Base-by-base conservation (phyloP, 1,140 invertebrate species). In the Scaptomyza graminum region DNA sequence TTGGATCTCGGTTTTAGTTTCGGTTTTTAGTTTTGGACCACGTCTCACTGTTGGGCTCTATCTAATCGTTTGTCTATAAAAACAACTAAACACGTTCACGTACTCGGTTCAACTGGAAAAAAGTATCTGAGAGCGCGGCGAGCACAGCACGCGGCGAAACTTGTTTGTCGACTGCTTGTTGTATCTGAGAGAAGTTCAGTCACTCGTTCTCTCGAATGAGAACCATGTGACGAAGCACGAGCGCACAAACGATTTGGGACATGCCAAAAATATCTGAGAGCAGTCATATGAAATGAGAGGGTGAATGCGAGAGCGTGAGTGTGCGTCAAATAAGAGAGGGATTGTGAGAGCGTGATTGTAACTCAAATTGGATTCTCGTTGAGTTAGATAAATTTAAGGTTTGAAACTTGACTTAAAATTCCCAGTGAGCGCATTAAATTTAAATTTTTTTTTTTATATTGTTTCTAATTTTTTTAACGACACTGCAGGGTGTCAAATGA, bases 291-390 rank as follows among this genome's bases (percentile, higher is more conserved):
- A 22, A 22, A 46, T 79, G 4, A 22, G 18, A 22, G 18, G 4
- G 34, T 13, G 39, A 34, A 2, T 12, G 15, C 22, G 22, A 31
- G 31, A 46, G 56, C 12, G 9, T 66, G 62, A 72, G 57, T 60
- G 5, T 25, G 5, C 67, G 54, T 76, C 82, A 55, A 75, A 46
- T 79, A 22, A 22, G 18, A 22, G 18, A 22, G 34, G 16, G 39
- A 34, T 2, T 12, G 15, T 37, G 22, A 31, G 31, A 46, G 56
- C 12, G 9, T 66, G 62, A 72, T 52, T 60, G 5, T 25, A 7
- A 69, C 57, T 76, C 82, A 55, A 75, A 46, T 79, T 85, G 78
- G 82, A 82, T 44, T 87, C 82, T 67, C 82, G 72, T 82, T 85
- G 82, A 87, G 82, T 69, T 39, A 81, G 81, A 78, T 85, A 72